Evolutionary conservation across 2,797 vertebrate genomes (phyloP), one percentile per base, ranked within the genome.

Genomic region (Oryzias dopingdopingensis): DNA sequence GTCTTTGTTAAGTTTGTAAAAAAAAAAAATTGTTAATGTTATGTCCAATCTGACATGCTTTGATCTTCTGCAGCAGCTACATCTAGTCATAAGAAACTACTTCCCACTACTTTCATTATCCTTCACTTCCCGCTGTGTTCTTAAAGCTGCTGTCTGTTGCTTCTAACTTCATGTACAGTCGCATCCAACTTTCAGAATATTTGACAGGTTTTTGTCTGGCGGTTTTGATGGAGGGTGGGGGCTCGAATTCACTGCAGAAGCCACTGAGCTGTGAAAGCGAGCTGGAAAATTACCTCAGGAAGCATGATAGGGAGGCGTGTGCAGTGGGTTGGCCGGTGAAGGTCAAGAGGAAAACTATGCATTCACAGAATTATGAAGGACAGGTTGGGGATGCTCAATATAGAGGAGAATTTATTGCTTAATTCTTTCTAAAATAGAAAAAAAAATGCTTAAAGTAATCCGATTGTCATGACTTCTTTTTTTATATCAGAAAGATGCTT

Each of bases 241-340:
- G 73, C 58, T 73, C 67, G 77, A 71, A 76, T 80, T 67, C 45
- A 66, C 64, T 59, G 70, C 42, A 49, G 68, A 59, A 70, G 65
- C 49, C 66, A 72, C 42, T 77, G 74, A 86, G 76, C 70, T 76
- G 82, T 83, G 83, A 85, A 86, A 85, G 56, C 22, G 80, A 74
- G 83, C 24, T 17, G 81, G 75, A 75, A 82, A 85, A 84, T 88
- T 85, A 84, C 77, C 75, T 56, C 66, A 59, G 78, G 73, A 87
- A 77, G 74, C 77, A 40, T 67, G 81, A 80, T 76, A 69, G 68
- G 53, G 49, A 80, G 80, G 68, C 18, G 62, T 65, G 77, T 61
- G 62, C 44, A 22, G 68, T 67, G 65, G 59, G 73, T 71, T 57
- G 80, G 66, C 51, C 45, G 65, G 44, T 83, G 80, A 84, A 87